Evolutionary conservation across 2,113 vertebrate species (phyloP).

Genomic region (Vulpes lagopus): DNA sequence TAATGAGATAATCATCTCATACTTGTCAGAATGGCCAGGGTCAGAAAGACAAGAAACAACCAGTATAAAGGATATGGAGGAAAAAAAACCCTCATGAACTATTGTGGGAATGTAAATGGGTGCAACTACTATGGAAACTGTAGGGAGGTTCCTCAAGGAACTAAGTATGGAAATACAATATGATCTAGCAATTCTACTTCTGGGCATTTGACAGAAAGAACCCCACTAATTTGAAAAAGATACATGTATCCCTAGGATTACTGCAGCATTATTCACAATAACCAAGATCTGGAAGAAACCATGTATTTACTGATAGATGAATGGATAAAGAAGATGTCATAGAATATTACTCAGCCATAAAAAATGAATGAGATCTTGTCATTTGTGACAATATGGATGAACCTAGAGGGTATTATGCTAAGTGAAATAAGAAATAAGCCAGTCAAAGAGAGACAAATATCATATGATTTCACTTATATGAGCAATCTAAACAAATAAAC

Average conservation of each 20-base stretch:
- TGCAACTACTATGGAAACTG: not conserved
- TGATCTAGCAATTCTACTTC: not conserved
- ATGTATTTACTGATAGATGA: not conserved
- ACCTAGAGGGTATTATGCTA: not conserved
- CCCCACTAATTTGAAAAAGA: not conserved
- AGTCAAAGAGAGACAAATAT: not conserved
- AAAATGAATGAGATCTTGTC: not conserved
- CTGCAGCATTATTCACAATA: not conserved
- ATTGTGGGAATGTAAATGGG: not conserved
- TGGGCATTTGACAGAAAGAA: not conserved
- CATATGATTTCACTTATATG: not conserved
- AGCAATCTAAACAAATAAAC: not conserved
- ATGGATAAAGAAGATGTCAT: not conserved
- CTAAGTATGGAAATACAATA: not conserved
- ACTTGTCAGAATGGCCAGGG: not conserved
- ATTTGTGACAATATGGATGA: not conserved
- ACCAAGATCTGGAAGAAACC: not conserved
- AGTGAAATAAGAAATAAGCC: not conserved
- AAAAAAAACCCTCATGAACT: not conserved
- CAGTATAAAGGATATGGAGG: not conserved
- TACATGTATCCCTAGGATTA: not conserved
- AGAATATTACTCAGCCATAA: not conserved
- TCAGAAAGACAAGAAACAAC: not conserved
- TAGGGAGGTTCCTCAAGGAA: not conserved
- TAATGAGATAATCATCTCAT: not conserved